Percentiles rank a stretch among this genome's conserved stretches.
Conservation (phyloP, 2,888 invertebrate genomes). For the Heliconius erato region DNA sequence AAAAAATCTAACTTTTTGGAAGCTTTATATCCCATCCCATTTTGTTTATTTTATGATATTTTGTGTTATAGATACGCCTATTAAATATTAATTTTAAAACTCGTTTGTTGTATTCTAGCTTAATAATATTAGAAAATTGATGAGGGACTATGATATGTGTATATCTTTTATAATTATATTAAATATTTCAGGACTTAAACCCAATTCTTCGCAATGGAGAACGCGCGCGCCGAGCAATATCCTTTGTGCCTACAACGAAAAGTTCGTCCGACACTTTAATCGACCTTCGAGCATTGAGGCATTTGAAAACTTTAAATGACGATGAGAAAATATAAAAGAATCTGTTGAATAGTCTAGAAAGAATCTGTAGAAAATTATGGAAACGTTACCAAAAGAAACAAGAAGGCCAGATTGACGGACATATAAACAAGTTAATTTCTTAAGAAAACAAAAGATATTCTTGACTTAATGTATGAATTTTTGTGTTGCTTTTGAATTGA, state of each 20-base stretch:
- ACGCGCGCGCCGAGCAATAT: constrained; percentile 88
- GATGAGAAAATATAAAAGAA: constrained; percentile 67
- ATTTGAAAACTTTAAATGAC: constrained; percentile 74
- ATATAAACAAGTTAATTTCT: neutral
- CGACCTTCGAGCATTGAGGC: constrained; percentile 77
- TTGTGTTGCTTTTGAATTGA: neutral
- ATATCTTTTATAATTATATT: neutral
- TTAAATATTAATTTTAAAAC: too few relatives aligned
- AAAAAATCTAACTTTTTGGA: too few relatives aligned
- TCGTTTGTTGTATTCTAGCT: too few relatives aligned
- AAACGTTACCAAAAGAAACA: neutral
- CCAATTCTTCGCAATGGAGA: constrained; percentile 86
- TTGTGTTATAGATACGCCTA: too few relatives aligned
- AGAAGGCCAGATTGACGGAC: neutral
- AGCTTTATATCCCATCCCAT: too few relatives aligned
- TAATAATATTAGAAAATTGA: neutral
- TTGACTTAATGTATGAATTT: neutral
- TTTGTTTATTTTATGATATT: too few relatives aligned
- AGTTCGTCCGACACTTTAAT: constrained; percentile 82
- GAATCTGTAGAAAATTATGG: neutral
- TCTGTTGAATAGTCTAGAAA: too few relatives aligned
- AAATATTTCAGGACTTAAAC: constrained; percentile 74
- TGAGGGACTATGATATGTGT: neutral
- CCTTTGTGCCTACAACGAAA: constrained; percentile 89
- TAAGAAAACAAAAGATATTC: neutral